Conservation (phyloP, 2,797 vertebrate genomes). For the Tapirus indicus region DNA sequence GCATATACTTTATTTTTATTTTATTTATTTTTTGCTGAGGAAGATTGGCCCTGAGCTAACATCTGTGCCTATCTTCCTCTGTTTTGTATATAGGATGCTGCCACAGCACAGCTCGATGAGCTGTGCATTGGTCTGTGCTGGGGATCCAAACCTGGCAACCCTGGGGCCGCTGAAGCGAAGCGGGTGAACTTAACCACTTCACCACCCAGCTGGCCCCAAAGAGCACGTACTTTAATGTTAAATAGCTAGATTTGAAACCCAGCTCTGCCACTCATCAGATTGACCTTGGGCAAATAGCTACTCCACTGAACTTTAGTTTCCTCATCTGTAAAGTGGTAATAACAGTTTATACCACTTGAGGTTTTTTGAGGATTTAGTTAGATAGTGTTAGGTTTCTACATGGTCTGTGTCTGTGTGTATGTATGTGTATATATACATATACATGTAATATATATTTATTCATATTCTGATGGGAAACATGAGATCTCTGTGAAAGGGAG, state of each 20-base stretch:
- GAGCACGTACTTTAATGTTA: not conserved
- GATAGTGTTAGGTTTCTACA: not conserved
- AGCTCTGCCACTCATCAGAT: not conserved
- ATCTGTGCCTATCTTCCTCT: too few relatives aligned
- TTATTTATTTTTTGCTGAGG: too few relatives aligned
- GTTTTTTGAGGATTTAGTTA: conserved; percentile 4
- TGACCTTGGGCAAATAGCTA: not conserved
- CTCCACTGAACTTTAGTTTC: conserved; percentile 22
- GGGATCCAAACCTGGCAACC: too few relatives aligned
- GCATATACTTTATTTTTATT: not conserved
- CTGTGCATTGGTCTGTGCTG: too few relatives aligned
- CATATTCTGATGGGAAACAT: not conserved
- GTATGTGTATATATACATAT: not conserved
- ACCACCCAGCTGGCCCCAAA: not conserved
- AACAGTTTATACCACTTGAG: not conserved
- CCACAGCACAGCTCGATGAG: too few relatives aligned
- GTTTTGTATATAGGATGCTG: too few relatives aligned
- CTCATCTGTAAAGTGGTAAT: not conserved
- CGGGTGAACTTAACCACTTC: too few relatives aligned
- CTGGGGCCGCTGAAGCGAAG: too few relatives aligned
- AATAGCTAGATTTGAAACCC: conserved; percentile 32
- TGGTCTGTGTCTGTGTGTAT: not conserved
- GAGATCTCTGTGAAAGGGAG: not conserved
- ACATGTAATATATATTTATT: not conserved
- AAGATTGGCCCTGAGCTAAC: too few relatives aligned